Evolutionary conservation across 2,113 vertebrate genomes (phyloP), one percentile per base, ranked within the genome.

Genomic region (Rhynchomys soricoides): DNA sequence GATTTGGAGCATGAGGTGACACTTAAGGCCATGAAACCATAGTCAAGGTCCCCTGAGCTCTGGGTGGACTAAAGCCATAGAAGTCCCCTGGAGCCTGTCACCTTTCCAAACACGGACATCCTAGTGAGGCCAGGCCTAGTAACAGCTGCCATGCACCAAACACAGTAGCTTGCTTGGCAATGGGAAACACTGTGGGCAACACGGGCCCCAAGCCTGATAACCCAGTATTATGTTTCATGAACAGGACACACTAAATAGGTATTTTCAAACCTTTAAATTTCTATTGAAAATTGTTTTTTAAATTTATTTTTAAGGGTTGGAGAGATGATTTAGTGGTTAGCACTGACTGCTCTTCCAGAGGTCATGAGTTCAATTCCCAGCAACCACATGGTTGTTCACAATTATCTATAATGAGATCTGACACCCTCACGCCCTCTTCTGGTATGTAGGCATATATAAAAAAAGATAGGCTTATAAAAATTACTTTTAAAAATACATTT

Each of bases 1-100:
- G 98, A 98, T 98, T 97, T 98, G 96, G 95, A 97, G 97, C 95
- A 95, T 29, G 78, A 93, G 91, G 96, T 95, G 96, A 97, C 96
- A 98, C 97, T 96, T 97, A 97, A 98, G 97, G 90, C 96, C 85
- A 96, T 98, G 98, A 98, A 98, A 98, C 96, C 93, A 96, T 90
- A 98, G 97, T 97, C 95, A 98, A 95, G 82, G 90, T 93, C 98
- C 94, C 96, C 91, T 86, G 93, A 92, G 96, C 97, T 96, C 96
- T 85, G 95, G 88, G 97, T 95, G 95, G 97, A 97, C 97, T 97
- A 95, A 89, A 97, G 94, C 97, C 97, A 98, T 97, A 98, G 96
- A 98, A 98, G 98, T 97, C 95, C 95, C 95, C 19, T 55, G 96
- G 81, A 94, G 97, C 89, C 89, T 81, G 88, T 82, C 96, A 98